A percentile compares a stretch with the other conserved stretches of the same genome.
These are phyloP conservation scores for Propithecus perrieri DNA, from an alignment of 2,797 vertebrate species.

Conservation along the genomic window DNA sequence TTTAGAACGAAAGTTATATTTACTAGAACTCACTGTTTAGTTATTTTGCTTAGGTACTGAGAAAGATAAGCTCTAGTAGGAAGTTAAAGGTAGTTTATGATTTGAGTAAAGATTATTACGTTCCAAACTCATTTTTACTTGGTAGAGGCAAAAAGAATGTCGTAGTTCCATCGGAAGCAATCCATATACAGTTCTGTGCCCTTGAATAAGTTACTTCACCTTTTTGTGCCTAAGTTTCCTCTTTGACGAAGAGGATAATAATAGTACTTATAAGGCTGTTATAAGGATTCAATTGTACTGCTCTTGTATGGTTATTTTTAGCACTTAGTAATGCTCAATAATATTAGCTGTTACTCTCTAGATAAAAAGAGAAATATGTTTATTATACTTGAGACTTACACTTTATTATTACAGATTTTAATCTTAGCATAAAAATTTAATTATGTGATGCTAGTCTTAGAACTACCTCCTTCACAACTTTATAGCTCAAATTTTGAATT, in stretches of 20 bases:
- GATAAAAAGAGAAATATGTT: neutral
- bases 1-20: slow-evolving; percentile 16
- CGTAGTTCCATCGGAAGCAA: neutral
- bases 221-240: neutral
- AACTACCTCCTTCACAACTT: neutral
- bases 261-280: neutral
- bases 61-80: neutral
- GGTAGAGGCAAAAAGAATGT: neutral
- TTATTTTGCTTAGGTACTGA: slow-evolving; percentile 20
- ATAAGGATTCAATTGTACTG: neutral
- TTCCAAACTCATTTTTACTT: neutral
- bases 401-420: neutral
- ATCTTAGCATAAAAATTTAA: slow-evolving; percentile 27
- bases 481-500: slow-evolving; percentile 39
- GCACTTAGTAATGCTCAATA: neutral
- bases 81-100: slow-evolving; percentile 5
- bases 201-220: neutral
- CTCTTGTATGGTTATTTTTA: neutral
- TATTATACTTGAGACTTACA: slow-evolving; percentile 5
- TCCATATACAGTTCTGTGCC: neutral
- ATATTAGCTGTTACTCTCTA: neutral
- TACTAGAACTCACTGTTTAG: neutral
- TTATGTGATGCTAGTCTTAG: neutral
- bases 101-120: slow-evolving; percentile 29
- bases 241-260: neutral